Conservation (phyloP, 2,888 invertebrate genomes). For the Amblyjoppa fuscipennis region DNA sequence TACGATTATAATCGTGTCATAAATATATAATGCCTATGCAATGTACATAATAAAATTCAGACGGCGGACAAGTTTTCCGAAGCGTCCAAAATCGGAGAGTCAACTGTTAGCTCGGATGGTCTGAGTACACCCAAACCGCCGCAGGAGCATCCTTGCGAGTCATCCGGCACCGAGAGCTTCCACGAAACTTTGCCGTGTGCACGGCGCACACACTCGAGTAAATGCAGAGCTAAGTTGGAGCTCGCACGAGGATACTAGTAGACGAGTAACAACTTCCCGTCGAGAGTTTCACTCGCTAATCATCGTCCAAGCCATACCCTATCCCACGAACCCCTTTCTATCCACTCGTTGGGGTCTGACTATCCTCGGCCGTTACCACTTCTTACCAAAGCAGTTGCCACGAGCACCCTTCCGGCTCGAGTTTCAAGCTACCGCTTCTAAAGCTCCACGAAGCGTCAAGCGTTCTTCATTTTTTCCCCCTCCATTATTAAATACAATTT, state of each 20-base stretch:
- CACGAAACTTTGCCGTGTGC: constrained; percentile 43
- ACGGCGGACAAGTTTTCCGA: background rate
- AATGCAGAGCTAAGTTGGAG: constrained; percentile 44
- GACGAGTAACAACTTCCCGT: constrained; percentile 62
- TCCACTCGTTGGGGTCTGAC: constrained; percentile 16
- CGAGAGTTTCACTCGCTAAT: constrained; percentile 57
- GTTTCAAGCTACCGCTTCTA: background rate
- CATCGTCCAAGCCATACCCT: constrained; percentile 28
- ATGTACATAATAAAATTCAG: background rate
- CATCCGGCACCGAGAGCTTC: constrained; percentile 31
- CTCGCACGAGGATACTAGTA: constrained; percentile 44
- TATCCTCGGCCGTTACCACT: constrained; percentile 49
- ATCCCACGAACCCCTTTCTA: constrained; percentile 1
- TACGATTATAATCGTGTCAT: too few species aligned
- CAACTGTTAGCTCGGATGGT: constrained; percentile 15
- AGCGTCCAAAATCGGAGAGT: background rate
- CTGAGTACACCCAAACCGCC: constrained; percentile 5
- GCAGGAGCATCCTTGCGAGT: constrained; percentile 45
- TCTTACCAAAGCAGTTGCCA: background rate
- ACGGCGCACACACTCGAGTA: constrained; percentile 46
- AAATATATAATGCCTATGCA: background rate
- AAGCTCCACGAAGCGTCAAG: constrained; percentile 13
- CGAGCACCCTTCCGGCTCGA: constrained; percentile 13
- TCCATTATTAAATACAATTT: background rate
- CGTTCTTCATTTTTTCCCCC: background rate